Conservation (phyloP, 2,797 vertebrate species). For the Rachycentron canadum region DNA sequence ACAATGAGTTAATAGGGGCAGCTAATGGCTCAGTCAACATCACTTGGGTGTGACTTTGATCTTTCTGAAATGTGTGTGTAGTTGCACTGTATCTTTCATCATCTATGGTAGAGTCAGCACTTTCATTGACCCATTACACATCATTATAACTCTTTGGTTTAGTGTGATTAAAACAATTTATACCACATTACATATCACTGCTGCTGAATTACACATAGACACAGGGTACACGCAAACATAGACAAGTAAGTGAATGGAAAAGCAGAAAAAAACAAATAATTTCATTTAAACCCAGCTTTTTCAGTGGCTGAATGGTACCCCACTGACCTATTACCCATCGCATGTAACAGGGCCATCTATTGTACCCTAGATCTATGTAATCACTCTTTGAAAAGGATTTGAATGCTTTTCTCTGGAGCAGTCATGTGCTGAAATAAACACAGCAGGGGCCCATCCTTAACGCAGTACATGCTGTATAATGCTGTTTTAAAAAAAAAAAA, state of each 20-base stretch:
- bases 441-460: neutral
- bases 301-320: neutral
- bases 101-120: conserved; percentile 40
- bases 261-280: neutral
- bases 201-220: conserved; percentile 11
- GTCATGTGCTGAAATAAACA: conserved; percentile 8
- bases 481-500: neutral
- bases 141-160: conserved; percentile 36
- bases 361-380: conserved; percentile 33
- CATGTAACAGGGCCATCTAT: neutral
- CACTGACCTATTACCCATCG: conserved; percentile 31
- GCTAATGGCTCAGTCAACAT: conserved; percentile 42
- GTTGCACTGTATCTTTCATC: conserved; percentile 27
- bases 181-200: conserved; percentile 8
- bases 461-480: neutral
- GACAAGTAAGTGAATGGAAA: conserved; percentile 6
- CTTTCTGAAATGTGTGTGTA: conserved; percentile 21
- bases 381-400: conserved; percentile 15
- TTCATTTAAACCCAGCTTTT: conserved; percentile 22
- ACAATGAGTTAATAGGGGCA: conserved; percentile 28
- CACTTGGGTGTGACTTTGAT: conserved; percentile 40
- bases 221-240: neutral
- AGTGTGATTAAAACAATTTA: conserved; percentile 34
- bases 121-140: conserved; percentile 52
- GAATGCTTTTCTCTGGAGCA: conserved; percentile 21